Conservation (phyloP, 64 coral and sea anemone genomes). For the Montipora sp. region DNA sequence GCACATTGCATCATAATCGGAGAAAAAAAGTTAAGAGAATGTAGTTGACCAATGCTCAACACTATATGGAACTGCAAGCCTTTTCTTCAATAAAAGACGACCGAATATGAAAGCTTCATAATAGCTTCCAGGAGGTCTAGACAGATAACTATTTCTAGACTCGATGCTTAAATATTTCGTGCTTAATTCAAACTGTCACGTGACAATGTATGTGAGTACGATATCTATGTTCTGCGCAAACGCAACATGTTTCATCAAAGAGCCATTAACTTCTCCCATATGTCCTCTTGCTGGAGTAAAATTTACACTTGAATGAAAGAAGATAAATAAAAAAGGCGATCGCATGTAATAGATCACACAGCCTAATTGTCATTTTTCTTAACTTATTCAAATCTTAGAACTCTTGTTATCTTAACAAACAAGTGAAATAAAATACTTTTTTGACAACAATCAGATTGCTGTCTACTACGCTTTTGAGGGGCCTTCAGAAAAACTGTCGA, state of each 20-base stretch:
- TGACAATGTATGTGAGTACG: too few relatives aligned
- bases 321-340: too few relatives aligned
- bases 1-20: not conserved
- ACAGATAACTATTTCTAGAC: not conserved
- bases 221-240: too few relatives aligned
- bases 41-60: not conserved
- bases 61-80: not conserved
- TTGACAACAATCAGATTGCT: not conserved
- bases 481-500: not conserved
- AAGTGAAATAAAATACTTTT: not conserved
- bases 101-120: not conserved
- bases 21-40: too few relatives aligned
- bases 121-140: slow-evolving; percentile 17
- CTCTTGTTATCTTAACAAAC: not conserved
- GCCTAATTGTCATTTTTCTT: too few relatives aligned
- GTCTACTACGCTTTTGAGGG: not conserved
- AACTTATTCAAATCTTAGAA: too few relatives aligned
- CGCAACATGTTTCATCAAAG: too few relatives aligned
- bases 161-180: not conserved
- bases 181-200: not conserved
- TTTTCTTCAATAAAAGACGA: not conserved
- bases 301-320: not conserved
- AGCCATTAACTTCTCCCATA: not conserved
- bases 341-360: too few relatives aligned
- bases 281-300: not conserved